Evolutionary conservation across 2,888 invertebrate species (phyloP), one percentile per base, ranked within the genome.

Genomic region (Ophonus ardosiacus): DNA sequence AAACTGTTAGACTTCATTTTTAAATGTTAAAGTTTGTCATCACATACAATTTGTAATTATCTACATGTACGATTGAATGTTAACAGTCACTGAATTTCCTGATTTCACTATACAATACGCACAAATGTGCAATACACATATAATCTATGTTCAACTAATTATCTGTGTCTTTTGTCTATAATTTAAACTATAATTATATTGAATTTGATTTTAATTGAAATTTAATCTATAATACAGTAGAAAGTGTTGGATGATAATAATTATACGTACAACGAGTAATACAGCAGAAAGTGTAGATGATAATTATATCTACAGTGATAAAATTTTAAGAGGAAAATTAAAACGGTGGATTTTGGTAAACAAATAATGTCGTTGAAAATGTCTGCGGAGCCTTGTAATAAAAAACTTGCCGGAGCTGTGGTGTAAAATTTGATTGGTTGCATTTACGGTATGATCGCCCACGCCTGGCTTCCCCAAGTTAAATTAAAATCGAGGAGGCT

Each of bases 361-460:
- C 76, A 76, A 76, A 76, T 76, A 76, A 76, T 43, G 43, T 76
- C 13, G 21, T 21, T 43, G 59, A 61, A 13, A n/a, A 61, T 61
- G 18, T 59, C 59, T 59, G 59, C 59, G 59, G 18, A 38, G 24
- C 59, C n/a, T 8, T 57, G 80, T 61, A 80, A 80, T 80, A 80
- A 80, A 63, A 80, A 80, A 80, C 59, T 80, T 80, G 59, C n/a
- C 7, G 13, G 31, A 80, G 59, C 59, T 57, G 57, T 80, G 8
- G 31, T 80, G 80, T 68, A 61, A 80, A 80, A 80, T 80, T 80
- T 80, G 40, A 80, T 80, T 80, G 80, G 59, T 57, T 15, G 40
- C 61, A 40, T 59, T 57, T 61, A 80, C 59, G 40, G 61, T 31
- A 31, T 68, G 24, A 24, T 31, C 40, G 80, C 18, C 57, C 59